Conservation (phyloP, 2,113 vertebrate species). For the Athene cunicularia region DNA sequence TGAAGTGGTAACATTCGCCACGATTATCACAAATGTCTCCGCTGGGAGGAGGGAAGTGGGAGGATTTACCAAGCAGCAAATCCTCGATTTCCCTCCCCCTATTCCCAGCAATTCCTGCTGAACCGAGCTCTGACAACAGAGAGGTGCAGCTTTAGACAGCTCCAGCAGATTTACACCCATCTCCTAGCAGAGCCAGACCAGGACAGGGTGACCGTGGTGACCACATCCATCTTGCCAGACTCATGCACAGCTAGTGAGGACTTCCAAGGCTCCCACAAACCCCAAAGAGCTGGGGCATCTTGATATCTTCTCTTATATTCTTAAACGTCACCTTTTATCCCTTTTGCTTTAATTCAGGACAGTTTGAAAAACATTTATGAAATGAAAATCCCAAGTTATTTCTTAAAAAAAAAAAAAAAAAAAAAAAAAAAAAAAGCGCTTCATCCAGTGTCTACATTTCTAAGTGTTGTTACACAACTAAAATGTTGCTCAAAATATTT, state of each 20-base stretch:
- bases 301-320: not conserved
- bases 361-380: not conserved
- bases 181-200: not conserved
- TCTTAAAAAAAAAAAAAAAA: too few relatives aligned
- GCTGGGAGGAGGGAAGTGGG: slow-evolving; percentile 25
- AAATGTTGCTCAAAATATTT: not conserved
- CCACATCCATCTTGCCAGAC: not conserved
- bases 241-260: not conserved
- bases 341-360: not conserved
- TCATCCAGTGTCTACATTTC: not conserved
- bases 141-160: not conserved
- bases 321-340: not conserved
- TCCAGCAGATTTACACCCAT: not conserved
- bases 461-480: not conserved
- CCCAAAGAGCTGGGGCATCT: not conserved
- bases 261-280: not conserved
- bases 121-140: not conserved
- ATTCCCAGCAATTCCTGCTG: not conserved
- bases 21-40: slow-evolving; percentile 34
- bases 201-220: not conserved
- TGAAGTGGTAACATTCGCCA: not conserved
- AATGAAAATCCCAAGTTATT: not conserved
- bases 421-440: not conserved
- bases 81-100: not conserved
- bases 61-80: slow-evolving; percentile 50